Conservation (phyloP, 2,797 vertebrate genomes). For the Scarus forsteni region DNA sequence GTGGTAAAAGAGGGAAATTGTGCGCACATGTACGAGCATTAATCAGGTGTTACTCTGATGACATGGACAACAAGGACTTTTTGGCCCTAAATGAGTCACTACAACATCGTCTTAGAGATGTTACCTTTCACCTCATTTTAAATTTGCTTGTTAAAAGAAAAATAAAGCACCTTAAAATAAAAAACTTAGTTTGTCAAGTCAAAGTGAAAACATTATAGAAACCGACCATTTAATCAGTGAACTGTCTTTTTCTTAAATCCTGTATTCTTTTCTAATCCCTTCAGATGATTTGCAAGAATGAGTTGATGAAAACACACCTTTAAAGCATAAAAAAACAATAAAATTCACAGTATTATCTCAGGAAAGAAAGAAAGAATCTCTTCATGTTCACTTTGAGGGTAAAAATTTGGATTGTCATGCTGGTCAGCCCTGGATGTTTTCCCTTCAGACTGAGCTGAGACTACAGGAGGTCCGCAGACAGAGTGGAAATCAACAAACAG, state of each 20-base stretch:
- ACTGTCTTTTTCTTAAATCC: constrained; percentile 21
- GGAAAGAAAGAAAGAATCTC: too few relatives aligned
- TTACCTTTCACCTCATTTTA: not conserved
- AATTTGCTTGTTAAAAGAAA: constrained; percentile 8
- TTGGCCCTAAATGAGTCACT: not conserved
- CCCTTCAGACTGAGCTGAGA: too few relatives aligned
- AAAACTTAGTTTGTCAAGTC: not conserved
- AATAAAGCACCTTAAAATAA: not conserved
- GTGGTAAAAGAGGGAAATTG: not conserved
- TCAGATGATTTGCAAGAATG: constrained; percentile 1
- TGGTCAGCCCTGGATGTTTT: too few relatives aligned
- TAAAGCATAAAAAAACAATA: too few relatives aligned
- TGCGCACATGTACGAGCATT: not conserved
- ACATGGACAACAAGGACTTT: not conserved
- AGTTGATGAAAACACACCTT: constrained; percentile 13
- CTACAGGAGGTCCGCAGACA: too few relatives aligned
- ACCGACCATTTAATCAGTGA: constrained; percentile 13
- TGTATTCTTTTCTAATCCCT: constrained; percentile 3
- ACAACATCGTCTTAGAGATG: not conserved
- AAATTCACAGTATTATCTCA: too few relatives aligned
- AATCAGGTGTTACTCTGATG: not conserved
- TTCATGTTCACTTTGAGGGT: too few relatives aligned
- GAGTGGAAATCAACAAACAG: too few relatives aligned
- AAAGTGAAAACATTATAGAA: constrained; percentile 5
- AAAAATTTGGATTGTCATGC: too few relatives aligned